These are phyloP conservation scores for Brenthis ino DNA, from an alignment of 2,888 invertebrate species.

Conservation along the genomic window DNA sequence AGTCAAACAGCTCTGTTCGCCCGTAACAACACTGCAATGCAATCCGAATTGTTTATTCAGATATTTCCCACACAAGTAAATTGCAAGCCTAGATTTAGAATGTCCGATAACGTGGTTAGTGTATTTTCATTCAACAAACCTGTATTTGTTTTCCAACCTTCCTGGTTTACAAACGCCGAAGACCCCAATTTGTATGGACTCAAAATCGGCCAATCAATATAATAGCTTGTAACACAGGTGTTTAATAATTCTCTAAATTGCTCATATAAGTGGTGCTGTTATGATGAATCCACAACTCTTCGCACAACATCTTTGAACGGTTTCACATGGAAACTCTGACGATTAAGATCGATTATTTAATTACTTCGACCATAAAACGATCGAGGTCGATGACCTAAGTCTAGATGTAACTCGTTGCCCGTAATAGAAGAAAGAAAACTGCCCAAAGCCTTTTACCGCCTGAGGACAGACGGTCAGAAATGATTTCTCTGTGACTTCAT, in stretches of 20 bases:
- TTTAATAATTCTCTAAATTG: constrained; percentile 52
- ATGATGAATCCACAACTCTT: constrained; percentile 53
- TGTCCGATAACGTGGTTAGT: constrained; percentile 28
- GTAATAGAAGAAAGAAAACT: constrained; percentile 69
- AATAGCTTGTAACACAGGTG: constrained; percentile 51
- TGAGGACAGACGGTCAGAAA: constrained; percentile 63
- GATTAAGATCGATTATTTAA: constrained; percentile 72
- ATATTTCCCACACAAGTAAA: constrained; percentile 35
- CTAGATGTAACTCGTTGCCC: constrained; percentile 56
- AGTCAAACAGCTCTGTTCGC: constrained; percentile 23
- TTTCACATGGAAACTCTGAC: constrained; percentile 70
- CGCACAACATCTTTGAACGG: constrained; percentile 59
- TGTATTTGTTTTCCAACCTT: constrained; percentile 41
- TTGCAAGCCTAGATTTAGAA: constrained; percentile 36
- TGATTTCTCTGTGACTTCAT: constrained; percentile 69
- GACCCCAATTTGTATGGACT: constrained; percentile 45
- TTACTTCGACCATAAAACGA: constrained; percentile 68
- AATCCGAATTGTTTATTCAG: constrained; percentile 23
- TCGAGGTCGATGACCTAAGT: constrained; percentile 58
- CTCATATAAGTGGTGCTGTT: constrained; percentile 47
- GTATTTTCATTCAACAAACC: constrained; percentile 32
- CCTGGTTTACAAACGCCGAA: constrained; percentile 39
- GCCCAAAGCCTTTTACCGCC: constrained; percentile 68
- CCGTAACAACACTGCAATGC: constrained; percentile 27
- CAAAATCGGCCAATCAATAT: constrained; percentile 55